A percentile compares a stretch with the other conserved stretches of the same genome.
Conservation (phyloP, 2,113 vertebrate genomes). For the Strix aluco region DNA sequence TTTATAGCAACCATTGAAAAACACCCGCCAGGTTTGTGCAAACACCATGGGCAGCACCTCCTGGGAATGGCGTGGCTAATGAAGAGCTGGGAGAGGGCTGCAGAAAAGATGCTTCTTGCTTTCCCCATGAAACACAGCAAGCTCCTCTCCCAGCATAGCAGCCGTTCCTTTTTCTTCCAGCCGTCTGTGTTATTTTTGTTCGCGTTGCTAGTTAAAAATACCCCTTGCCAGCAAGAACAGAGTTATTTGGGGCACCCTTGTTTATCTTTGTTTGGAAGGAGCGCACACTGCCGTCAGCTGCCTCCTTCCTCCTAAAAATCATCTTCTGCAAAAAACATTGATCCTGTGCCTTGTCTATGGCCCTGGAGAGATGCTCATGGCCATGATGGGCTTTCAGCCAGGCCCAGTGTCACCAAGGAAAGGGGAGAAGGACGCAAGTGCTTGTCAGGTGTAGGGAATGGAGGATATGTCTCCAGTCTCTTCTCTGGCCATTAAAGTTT, state of each 20-base stretch:
- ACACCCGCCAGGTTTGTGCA: background rate
- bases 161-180: background rate
- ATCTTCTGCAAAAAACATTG: background rate
- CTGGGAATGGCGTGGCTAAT: background rate
- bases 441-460: background rate
- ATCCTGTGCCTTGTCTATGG: background rate
- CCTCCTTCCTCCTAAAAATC: background rate
- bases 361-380: background rate
- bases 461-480: background rate
- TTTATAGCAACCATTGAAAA: constrained; percentile 24
- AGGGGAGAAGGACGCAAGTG: background rate
- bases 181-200: constrained; percentile 19
- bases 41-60: background rate
- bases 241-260: constrained; percentile 54
- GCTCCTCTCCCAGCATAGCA: background rate
- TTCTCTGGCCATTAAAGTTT: background rate
- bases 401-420: background rate
- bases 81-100: background rate
- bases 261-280: constrained; percentile 61
- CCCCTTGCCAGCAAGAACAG: constrained; percentile 12
- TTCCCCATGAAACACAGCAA: background rate
- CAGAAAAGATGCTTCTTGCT: background rate
- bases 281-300: background rate
- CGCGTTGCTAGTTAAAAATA: background rate
- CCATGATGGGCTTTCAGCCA: background rate